These are phyloP conservation scores for Microcebus murinus DNA, from an alignment of 2,113 vertebrate species.

Conservation along the genomic window DNA sequence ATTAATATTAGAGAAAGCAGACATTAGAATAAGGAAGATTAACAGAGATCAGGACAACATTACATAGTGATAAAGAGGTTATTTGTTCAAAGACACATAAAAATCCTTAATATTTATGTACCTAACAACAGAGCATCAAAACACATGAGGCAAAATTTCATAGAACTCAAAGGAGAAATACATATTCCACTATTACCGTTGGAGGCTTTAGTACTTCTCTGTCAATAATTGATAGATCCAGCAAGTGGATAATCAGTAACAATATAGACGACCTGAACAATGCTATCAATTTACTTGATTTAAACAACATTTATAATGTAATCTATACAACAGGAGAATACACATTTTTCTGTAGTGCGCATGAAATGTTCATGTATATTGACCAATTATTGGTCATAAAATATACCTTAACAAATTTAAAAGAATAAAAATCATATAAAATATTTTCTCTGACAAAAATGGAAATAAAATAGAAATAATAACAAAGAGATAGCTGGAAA, in stretches of 20 bases:
- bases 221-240: not conserved
- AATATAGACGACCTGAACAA: not conserved
- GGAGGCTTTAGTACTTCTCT: not conserved
- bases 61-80: not conserved
- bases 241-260: slow-evolving; percentile 33
- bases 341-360: not conserved
- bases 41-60: not conserved
- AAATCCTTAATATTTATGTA: slow-evolving; percentile 17
- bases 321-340: slow-evolving; percentile 38
- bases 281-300: slow-evolving; percentile 31
- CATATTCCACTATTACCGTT: not conserved
- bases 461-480: slow-evolving; percentile 4
- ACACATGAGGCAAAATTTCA: not conserved
- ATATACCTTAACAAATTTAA: slow-evolving; percentile 2
- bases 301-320: slow-evolving; percentile 21
- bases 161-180: not conserved
- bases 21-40: not conserved
- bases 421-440: not conserved
- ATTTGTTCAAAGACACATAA: not conserved
- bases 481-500: not conserved
- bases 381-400: slow-evolving; percentile 23
- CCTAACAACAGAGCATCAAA: not conserved
- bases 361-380: not conserved
- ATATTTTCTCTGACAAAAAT: slow-evolving; percentile 13
- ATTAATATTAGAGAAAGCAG: not conserved